Percentiles rank a stretch among this genome's conserved stretches.
These are phyloP conservation scores for Tetheella fluctuosa DNA, from an alignment of 2,888 invertebrate species.

Conservation along the genomic window DNA sequence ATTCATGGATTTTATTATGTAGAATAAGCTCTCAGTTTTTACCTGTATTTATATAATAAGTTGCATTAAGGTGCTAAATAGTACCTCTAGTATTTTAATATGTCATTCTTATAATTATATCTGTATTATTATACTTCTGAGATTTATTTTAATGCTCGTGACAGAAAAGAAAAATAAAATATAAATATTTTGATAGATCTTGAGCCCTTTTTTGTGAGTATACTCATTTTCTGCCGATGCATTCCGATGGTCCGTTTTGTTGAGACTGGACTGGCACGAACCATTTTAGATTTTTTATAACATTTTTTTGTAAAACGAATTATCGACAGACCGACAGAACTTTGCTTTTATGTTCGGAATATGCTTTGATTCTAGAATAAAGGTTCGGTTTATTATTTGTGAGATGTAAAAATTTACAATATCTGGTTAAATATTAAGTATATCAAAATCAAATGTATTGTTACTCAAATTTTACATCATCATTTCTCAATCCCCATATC, in stretches of 20 bases:
- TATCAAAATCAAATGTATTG: no score
- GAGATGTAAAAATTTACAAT: no score
- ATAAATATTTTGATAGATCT: slow-evolving; percentile 1
- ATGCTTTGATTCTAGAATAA: slow-evolving; percentile 29
- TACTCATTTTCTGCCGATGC: slow-evolving; percentile 25
- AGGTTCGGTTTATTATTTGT: not conserved
- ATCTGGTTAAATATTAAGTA: no score
- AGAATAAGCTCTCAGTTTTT: not conserved
- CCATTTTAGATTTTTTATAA: slow-evolving; percentile 29
- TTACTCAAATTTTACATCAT: not conserved
- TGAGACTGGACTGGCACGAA: slow-evolving; percentile 31
- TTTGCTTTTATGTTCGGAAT: slow-evolving; percentile 44
- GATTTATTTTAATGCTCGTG: not conserved
- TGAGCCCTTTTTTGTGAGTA: slow-evolving; percentile 11
- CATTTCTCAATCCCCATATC: not conserved
- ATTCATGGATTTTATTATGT: not conserved
- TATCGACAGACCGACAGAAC: slow-evolving; percentile 27
- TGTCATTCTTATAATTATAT: not conserved
- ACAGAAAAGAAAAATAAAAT: not conserved
- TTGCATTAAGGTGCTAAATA: not conserved
- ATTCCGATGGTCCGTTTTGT: slow-evolving; percentile 32
- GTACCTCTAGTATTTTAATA: not conserved
- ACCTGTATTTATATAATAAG: no score
- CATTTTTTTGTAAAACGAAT: slow-evolving; percentile 28
- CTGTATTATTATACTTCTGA: not conserved